Base-by-base conservation (phyloP, 2,888 invertebrate genomes). In the Trachelus stipa region DNA sequence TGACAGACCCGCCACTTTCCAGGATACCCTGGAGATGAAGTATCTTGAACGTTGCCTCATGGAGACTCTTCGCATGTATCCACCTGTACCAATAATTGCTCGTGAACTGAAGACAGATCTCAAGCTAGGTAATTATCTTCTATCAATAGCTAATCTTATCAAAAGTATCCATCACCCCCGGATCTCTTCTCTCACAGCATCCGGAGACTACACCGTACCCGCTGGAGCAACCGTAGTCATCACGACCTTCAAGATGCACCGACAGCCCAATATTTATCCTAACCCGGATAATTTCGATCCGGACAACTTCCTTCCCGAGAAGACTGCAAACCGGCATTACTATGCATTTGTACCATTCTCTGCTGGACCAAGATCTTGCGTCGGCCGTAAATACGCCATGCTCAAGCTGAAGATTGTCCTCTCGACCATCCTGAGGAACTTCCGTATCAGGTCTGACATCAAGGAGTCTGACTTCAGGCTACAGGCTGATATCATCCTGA, bases 261-360 rank as follows among this genome's bases (percentile, higher is more conserved):
- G 96, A 78, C 93, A 93, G 79, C 91, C 93, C 0, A 93, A 94
- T 80, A 93, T 95, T 88, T 96, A 94, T 88, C 93, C 95, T 76
- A 94, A 96, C 83, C 95, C 96, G 0, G 92, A 94, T 1, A 93
- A 93, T 80, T 96, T 96, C 91, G 93, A 96, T 89, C 96, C 96
- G 0, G 96, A 96, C 87, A 96, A 96, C 89, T 96, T 96, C 93
- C 90, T 96, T 56, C 96, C 96, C 0, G 96, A 96, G 88, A 94
- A 94, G 77, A 95, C 95, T 34, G 94, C 94, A 40, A 95, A 95
- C 83, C 93, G 96, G 76, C 96, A 96, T 85, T 96, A 96, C 88
- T 96, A 96, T 89, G 94, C 96, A 80, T 96, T 94, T 87, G 95
- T 96, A 77, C 96, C 96, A 0, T 96, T 96, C 92, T 96, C 96